Base-by-base conservation (phyloP, 2,113 vertebrate species). In the Acanthochromis polyacanthus region DNA sequence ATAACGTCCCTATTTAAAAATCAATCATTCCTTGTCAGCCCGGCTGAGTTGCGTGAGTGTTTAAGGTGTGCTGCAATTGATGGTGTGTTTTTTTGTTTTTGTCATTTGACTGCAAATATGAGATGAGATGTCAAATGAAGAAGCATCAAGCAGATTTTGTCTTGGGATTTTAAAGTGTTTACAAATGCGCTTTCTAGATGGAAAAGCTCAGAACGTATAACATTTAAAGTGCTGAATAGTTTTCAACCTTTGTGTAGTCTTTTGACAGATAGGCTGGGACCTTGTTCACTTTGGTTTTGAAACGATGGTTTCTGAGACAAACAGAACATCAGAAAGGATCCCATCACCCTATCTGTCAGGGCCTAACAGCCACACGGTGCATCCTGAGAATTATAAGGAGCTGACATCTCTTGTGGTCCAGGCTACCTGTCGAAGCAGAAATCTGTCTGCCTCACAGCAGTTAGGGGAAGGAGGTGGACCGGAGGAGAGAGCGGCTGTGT, bases 1-100 rank as follows among this genome's bases (percentile, higher is more conserved):
- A 90, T 89, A 86, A 90, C 25, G 1, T 69, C 63, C 71, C 77
- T 63, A 74, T 84, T 90, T 85, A 87, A 80, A 84, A 91, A 87
- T 88, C 88, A 88, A 74, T 90, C 86, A 89, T 77, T 83, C 61
- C 63, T 77, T 71, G 79, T 72, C 83, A 81, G 61, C n/a, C 6
- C 17, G n/a, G 56, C 53, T 64, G 63, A 58, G 51, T 19, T 85
- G 79, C 71, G 76, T 51, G 71, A 68, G 30, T 86, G 61, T 83
- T 61, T 59, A 45, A 71, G 55, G 40, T 78, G 65, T 61, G 50
- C 60, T 58, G 28, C 38, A 50, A 66, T 10, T 71, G 5, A 63
- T 46, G 14, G 11, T 58, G 36, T 19, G 7, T 28, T 62, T 71
- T 51, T 25, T 25, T n/a, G n/a, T n/a, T 46, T 78, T 65, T 71